phyloP scores from a whole-genome alignment of 2,888 invertebrate genomes.

The Agrotis ipsilon region DNA sequence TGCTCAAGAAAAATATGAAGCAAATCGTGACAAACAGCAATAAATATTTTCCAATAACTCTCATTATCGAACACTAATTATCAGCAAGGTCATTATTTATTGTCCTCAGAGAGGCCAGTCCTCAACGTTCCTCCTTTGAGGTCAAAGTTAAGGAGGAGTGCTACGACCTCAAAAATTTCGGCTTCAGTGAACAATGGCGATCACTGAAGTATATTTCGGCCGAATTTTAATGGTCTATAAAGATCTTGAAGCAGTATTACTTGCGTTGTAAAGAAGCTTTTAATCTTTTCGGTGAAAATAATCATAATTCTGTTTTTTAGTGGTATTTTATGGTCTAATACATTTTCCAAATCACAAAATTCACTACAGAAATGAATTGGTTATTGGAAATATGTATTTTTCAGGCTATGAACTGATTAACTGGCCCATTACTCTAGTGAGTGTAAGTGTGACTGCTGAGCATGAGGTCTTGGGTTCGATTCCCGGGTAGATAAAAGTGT shows the following conservation, averaged over 20 bases:
- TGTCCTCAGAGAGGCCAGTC: constrained; percentile 3
- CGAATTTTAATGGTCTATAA: constrained; percentile 35
- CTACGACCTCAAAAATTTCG: constrained; percentile 22
- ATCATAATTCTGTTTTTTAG: neutral
- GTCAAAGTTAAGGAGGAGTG: constrained; percentile 31
- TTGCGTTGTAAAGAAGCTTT: constrained; percentile 1
- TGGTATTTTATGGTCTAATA: neutral
- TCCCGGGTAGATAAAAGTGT: too few species aligned
- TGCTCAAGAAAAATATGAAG: too few species aligned
- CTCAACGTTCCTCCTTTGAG: constrained; percentile 40
- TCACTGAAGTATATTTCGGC: constrained; percentile 33
- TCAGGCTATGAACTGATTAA: too few species aligned
- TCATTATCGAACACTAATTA: constrained; percentile 7
- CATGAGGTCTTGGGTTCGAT: too few species aligned
- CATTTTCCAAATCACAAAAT: too few species aligned
- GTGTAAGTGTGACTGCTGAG: too few species aligned
- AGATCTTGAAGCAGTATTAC: neutral
- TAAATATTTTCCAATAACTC: constrained; percentile 5
- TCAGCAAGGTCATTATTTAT: constrained; percentile 25
- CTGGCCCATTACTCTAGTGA: too few species aligned
- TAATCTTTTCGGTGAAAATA: neutral
- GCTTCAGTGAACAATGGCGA: constrained; percentile 31
- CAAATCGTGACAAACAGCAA: constrained; percentile 1
- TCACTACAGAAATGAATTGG: neutral
- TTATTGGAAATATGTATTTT: too few species aligned